phyloP scores from a whole-genome alignment of 1,140 invertebrate genomes.

The Leptonema lineaticorne region DNA sequence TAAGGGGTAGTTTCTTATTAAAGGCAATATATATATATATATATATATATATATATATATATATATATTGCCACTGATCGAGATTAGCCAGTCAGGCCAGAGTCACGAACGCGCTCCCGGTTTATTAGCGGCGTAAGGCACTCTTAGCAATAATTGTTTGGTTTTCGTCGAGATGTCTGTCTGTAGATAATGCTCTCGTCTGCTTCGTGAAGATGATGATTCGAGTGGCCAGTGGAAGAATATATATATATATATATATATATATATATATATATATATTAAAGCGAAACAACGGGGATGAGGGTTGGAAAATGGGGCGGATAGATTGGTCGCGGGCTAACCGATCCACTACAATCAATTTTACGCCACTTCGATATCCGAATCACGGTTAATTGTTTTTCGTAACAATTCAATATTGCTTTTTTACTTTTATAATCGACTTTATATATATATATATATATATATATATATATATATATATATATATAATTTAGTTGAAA shows the following conservation, averaged over 20 bases:
- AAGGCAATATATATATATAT: no score
- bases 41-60: no score
- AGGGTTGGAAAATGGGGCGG: no score
- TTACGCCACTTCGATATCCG: no score
- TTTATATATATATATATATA: background rate
- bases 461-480: constrained; percentile 3
- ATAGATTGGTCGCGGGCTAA: no score
- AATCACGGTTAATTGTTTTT: no score
- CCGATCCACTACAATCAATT: no score
- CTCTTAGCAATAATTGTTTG: constrained; percentile 12
- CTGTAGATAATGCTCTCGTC: constrained; percentile 35
- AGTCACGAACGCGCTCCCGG: background rate
- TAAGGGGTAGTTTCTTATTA: no score
- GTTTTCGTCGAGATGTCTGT: constrained; percentile 24
- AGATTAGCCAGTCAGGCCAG: background rate
- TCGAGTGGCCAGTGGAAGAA: background rate
- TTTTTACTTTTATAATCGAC: no score
- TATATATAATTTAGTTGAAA: background rate
- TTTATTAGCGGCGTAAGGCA: background rate
- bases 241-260: constrained; percentile 1
- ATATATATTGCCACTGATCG: no score
- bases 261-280: constrained; percentile 2
- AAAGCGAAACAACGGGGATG: no score
- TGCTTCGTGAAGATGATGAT: background rate
- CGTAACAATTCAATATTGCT: no score